phyloP scores from a whole-genome alignment of 2,797 vertebrate genomes.

The Rhinella marina region DNA sequence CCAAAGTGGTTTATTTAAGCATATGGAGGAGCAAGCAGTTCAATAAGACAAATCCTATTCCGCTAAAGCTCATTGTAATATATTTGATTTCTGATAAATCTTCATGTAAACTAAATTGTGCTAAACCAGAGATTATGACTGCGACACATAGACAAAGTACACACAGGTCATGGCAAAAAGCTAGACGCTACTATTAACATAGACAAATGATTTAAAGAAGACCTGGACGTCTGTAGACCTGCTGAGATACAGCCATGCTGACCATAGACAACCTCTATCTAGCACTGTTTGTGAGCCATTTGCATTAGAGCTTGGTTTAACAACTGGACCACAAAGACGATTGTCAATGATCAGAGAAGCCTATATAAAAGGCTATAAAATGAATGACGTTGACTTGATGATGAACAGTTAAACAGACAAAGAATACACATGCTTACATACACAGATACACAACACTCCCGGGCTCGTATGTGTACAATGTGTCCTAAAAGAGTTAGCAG shows the following conservation, averaged over 20 bases:
- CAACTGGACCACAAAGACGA: neutral
- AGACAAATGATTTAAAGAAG: neutral
- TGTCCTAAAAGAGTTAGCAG: slow-evolving; percentile 12
- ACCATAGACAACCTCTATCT: neutral
- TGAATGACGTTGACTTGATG: neutral
- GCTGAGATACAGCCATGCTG: neutral
- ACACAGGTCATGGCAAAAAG: neutral
- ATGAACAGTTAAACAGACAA: neutral
- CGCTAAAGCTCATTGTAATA: neutral
- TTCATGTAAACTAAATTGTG: neutral
- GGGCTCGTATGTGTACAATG: slow-evolving; percentile 24
- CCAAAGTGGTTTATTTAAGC: neutral
- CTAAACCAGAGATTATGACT: neutral
- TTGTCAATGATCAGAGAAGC: neutral
- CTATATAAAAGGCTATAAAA: neutral
- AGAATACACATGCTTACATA: slow-evolving; percentile 4
- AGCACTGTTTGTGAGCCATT: neutral
- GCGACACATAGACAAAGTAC: neutral
- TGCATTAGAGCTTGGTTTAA: neutral
- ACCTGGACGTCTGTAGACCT: neutral
- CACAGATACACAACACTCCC: slow-evolving; percentile 13
- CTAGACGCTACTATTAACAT: neutral
- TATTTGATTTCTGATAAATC: neutral
- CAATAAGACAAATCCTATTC: neutral
- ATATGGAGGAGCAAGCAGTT: neutral